Conservation (phyloP, 2,113 vertebrate species). For the Fukomys damarensis region DNA sequence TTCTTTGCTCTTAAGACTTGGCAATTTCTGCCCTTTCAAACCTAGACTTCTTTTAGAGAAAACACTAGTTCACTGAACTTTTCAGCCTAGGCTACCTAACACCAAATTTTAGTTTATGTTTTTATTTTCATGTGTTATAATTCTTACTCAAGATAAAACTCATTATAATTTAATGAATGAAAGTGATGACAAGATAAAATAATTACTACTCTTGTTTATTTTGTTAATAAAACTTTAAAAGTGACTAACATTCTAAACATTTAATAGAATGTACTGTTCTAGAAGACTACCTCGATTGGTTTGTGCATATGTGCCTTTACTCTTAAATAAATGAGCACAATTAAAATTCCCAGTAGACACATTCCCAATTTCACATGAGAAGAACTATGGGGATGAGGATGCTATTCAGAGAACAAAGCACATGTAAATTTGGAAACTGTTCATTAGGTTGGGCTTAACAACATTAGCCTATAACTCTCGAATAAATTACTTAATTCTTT, state of each 20-base stretch:
- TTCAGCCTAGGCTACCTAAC: not conserved
- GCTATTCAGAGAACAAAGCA: no score
- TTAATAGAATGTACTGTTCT: not conserved
- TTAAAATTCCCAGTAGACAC: not conserved
- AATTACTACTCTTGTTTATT: not conserved
- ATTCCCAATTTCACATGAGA: not conserved
- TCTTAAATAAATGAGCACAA: conserved; percentile 12
- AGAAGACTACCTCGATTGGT: not conserved
- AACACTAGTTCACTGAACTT: not conserved
- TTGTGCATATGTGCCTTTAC: not conserved
- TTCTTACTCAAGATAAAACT: not conserved
- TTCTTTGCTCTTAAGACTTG: not conserved
- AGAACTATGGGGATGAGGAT: not conserved
- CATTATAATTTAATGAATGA: not conserved
- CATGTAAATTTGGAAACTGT: not conserved
- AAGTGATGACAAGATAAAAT: not conserved
- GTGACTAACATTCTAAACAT: not conserved
- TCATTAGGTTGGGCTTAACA: not conserved
- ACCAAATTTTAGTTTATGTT: conserved; percentile 1
- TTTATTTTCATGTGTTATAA: not conserved
- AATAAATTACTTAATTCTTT: not conserved
- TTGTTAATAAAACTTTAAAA: not conserved
- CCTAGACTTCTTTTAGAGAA: not conserved
- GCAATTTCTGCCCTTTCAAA: not conserved
- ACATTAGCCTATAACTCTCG: not conserved